Evolutionary conservation across 2,797 vertebrate species (phyloP), one percentile per base, ranked within the genome.

Genomic region (Sarcoramphus papa): DNA sequence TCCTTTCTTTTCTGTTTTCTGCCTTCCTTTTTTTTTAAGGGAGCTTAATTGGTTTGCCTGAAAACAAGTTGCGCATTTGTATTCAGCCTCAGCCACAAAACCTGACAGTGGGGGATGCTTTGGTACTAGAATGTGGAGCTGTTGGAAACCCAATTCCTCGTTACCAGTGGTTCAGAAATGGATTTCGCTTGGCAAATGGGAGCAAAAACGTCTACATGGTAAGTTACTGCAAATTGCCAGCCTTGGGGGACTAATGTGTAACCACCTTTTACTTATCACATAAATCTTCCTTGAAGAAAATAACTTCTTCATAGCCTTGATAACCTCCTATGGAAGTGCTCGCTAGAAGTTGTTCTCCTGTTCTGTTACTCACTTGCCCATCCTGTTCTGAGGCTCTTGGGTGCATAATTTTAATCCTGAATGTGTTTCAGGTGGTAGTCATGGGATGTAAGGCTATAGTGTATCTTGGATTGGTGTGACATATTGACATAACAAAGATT

Each of bases 131-230:
- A 95, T 99, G 99, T 35, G 98, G 98, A 40, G 99, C 99, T 31
- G 94, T 99, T 63, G 99, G 99, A 54, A 98, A 98, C 76, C 99
- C 99, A 3, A 91, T 99, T 67, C 99, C 99, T 59, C 98, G 95
- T 33, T 99, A 99, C 97, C 99, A 99, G 62, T 99, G 99, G 99
- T 99, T 99, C 97, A 98, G 97, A 94, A 98, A 99, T n/a, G 99
- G 99, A 60, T 96, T 96, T 54, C 98, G 98, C 0, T 53, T 99
- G 91, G 96, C 96, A 31, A 98, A 98, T 16, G 98, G 98, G 56
- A 98, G 97, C 22, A 99, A 98, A 94, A 99, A 98, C 76, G 97
- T 98, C 57, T 98, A 98, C 72, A 97, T n/a, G 92, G 99, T 99
- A 98, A 98, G 98, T 82, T 84, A 20, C 31, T 90, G 43, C 60